phyloP scores from a whole-genome alignment of 1,140 invertebrate genomes.

The Babylonia areolata region DNA sequence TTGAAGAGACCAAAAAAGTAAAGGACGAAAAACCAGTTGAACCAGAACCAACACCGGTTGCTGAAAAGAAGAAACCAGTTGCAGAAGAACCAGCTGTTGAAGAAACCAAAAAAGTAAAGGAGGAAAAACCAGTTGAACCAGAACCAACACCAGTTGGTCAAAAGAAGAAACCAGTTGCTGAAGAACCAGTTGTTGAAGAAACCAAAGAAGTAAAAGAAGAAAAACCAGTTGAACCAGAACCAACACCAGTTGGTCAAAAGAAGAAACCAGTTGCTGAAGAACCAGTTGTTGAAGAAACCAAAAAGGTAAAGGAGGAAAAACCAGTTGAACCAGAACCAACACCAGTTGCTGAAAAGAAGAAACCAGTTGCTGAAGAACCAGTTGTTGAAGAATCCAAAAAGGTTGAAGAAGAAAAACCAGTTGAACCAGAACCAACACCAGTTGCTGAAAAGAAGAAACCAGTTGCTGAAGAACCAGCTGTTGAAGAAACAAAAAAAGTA shows the following conservation, averaged over 20 bases:
- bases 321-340: background rate
- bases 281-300: slow-evolving; percentile 24
- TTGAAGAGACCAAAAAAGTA: no score
- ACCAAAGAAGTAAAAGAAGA: slow-evolving; percentile 25
- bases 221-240: slow-evolving; percentile 57
- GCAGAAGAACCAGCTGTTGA: no score
- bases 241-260: slow-evolving; percentile 15
- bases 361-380: no score
- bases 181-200: no score
- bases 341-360: slow-evolving; percentile 32
- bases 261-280: background rate
- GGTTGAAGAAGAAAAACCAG: slow-evolving; percentile 12
- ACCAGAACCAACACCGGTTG: slow-evolving; percentile 19
- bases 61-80: slow-evolving; percentile 18
- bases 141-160: slow-evolving; percentile 22
- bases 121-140: slow-evolving; percentile 59
- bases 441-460: no score
- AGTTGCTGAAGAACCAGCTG: background rate
- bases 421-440: slow-evolving; percentile 57
- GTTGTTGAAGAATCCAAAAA: slow-evolving; percentile 29
- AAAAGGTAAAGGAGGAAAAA: no score
- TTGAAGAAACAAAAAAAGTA: slow-evolving; percentile 1
- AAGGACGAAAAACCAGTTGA: slow-evolving; percentile 59
- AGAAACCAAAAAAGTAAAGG: slow-evolving; percentile 18
- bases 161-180: background rate